These are phyloP conservation scores for Aegithalos caudatus DNA, from an alignment of 2,113 vertebrate species.

Conservation along the genomic window DNA sequence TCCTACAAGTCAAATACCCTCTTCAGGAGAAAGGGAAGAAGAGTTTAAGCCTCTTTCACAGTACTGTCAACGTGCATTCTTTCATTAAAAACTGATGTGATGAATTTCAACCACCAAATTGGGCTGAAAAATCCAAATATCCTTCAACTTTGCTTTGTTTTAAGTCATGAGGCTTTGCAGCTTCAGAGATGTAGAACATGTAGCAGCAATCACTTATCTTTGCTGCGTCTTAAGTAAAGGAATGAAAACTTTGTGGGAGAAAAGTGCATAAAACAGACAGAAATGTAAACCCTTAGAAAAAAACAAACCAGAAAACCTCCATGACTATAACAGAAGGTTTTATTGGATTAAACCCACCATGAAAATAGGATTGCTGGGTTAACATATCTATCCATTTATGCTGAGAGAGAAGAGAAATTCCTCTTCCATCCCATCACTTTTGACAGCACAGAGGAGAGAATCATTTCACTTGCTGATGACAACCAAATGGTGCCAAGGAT, in stretches of 20 bases:
- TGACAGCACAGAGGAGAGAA: background rate
- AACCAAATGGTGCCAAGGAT: background rate
- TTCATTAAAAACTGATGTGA: background rate
- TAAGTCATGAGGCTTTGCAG: background rate
- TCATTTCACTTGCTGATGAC: background rate
- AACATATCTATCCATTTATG: background rate
- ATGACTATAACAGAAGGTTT: background rate
- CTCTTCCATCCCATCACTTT: background rate
- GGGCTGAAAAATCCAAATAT: background rate
- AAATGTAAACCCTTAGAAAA: background rate
- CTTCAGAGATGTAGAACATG: background rate
- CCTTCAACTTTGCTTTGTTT: background rate
- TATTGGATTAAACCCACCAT: background rate
- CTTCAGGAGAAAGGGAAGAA: background rate
- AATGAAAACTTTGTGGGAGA: background rate
- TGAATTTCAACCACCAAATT: background rate
- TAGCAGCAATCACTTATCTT: background rate
- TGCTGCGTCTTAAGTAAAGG: background rate
- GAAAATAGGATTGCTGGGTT: constrained; percentile 9
- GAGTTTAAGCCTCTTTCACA: background rate
- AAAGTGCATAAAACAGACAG: background rate
- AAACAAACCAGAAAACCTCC: background rate
- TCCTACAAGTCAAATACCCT: background rate
- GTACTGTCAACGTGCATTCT: no score
- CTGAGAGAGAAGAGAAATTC: background rate